phyloP scores from a whole-genome alignment of 2,888 invertebrate species.

The Tethea ocularis region DNA sequence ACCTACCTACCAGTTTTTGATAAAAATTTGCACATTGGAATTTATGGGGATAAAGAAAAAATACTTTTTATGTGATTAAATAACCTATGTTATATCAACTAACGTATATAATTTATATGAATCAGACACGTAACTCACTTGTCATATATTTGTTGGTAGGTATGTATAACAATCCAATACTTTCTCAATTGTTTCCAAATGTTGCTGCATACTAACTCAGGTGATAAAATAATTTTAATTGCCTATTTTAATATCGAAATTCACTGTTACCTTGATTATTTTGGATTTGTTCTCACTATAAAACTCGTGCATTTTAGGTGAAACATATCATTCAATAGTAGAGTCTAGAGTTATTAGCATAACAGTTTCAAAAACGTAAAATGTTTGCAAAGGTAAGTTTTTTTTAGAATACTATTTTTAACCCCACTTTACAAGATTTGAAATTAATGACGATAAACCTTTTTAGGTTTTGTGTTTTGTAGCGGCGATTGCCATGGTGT shows the following conservation, averaged over 20 bases:
- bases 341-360: background rate
- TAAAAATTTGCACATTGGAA: too few species aligned
- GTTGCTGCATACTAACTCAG: conserved; percentile 16
- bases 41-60: too few species aligned
- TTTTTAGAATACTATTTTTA: too few species aligned
- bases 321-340: background rate
- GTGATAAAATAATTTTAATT: conserved; percentile 23
- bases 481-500: background rate
- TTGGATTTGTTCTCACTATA: background rate
- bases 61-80: too few species aligned
- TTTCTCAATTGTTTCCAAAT: conserved; percentile 3
- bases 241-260: conserved; percentile 16
- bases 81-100: too few species aligned
- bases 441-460: background rate
- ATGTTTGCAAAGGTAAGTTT: background rate
- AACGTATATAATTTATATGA: too few species aligned
- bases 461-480: background rate
- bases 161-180: background rate
- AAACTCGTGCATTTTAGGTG: background rate
- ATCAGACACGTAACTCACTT: background rate
- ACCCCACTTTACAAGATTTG: background rate
- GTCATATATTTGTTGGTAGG: conserved; percentile 4
- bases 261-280: conserved; percentile 7
- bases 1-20: too few species aligned
- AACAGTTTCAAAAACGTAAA: background rate